Evolutionary conservation across 1,140 invertebrate species (phyloP).

Genomic region (Zaprionus gabonicus): DNA sequence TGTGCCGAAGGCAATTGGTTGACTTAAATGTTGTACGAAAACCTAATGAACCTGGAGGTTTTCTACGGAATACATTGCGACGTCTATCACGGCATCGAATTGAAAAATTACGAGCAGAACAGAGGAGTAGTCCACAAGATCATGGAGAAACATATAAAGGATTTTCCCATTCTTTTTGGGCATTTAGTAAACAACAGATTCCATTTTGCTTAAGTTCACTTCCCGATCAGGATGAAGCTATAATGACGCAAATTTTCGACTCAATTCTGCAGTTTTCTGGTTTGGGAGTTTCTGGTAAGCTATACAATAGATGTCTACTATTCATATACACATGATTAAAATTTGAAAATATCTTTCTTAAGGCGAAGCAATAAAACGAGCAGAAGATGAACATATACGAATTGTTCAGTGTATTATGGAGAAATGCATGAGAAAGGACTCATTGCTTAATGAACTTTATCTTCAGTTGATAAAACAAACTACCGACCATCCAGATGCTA

Average conservation of each 20-base stretch:
- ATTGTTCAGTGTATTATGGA: constrained; percentile 95
- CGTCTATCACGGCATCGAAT: constrained; percentile 94
- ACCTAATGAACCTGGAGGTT: constrained; percentile 91
- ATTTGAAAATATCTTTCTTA: not conserved
- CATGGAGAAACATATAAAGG: constrained; percentile 94
- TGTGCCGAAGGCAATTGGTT: constrained; percentile 91
- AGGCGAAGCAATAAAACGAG: constrained; percentile 83
- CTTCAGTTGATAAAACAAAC: constrained; percentile 96
- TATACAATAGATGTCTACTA: too few relatives aligned
- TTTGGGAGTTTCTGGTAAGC: constrained; percentile 89
- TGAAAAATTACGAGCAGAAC: constrained; percentile 93
- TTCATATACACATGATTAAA: not conserved
- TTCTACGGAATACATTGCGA: constrained; percentile 94
- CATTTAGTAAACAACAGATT: constrained; percentile 92
- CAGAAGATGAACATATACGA: constrained; percentile 94
- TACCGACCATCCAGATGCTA: constrained; percentile 96
- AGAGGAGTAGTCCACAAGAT: constrained; percentile 87
- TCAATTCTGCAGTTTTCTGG: constrained; percentile 92
- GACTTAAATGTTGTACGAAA: constrained; percentile 93
- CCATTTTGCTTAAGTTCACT: constrained; percentile 93
- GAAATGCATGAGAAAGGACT: constrained; percentile 94
- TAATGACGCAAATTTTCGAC: constrained; percentile 92
- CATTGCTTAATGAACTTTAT: constrained; percentile 95
- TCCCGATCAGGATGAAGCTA: constrained; percentile 94
- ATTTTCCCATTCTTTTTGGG: constrained; percentile 95